Conservation (phyloP, 2,888 invertebrate genomes). For the Aphodius sticticus region DNA sequence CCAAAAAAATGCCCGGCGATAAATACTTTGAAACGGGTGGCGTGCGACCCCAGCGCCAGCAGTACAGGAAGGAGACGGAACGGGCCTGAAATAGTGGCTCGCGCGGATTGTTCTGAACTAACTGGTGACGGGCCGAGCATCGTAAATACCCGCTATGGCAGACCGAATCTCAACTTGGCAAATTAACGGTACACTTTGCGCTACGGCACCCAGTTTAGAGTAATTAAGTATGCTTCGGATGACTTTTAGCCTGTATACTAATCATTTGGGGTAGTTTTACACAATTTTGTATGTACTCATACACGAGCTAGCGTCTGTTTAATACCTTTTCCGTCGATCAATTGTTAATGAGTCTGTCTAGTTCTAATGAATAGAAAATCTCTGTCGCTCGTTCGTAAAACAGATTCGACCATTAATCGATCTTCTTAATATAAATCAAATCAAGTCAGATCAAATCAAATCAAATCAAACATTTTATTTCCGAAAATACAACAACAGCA, state of each 20-base stretch:
- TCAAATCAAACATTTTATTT: too few species aligned
- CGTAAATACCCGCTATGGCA: slow-evolving; percentile 19
- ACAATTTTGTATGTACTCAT: neutral
- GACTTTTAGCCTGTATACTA: neutral
- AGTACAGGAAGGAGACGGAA: slow-evolving; percentile 31
- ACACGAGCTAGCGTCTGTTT: too few species aligned
- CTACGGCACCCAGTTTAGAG: neutral
- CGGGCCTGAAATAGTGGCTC: slow-evolving; percentile 26
- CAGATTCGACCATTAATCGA: too few species aligned
- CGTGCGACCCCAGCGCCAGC: slow-evolving; percentile 21
- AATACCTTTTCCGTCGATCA: too few species aligned
- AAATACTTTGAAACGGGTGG: slow-evolving; percentile 34
- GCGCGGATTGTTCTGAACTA: slow-evolving; percentile 18
- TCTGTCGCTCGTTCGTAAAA: too few species aligned
- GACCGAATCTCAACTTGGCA: slow-evolving; percentile 10
- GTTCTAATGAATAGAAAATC: too few species aligned
- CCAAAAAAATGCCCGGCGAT: slow-evolving; percentile 27
- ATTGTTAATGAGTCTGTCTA: too few species aligned
- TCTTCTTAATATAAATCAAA: too few species aligned
- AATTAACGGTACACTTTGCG: neutral
- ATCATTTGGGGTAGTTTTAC: neutral
- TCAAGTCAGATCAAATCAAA: too few species aligned
- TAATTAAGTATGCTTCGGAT: neutral
- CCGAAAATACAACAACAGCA: too few species aligned
- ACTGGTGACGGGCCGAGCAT: slow-evolving; percentile 9